These are phyloP conservation scores for Mamestra brassicae DNA, from an alignment of 2,888 invertebrate species.

Conservation along the genomic window DNA sequence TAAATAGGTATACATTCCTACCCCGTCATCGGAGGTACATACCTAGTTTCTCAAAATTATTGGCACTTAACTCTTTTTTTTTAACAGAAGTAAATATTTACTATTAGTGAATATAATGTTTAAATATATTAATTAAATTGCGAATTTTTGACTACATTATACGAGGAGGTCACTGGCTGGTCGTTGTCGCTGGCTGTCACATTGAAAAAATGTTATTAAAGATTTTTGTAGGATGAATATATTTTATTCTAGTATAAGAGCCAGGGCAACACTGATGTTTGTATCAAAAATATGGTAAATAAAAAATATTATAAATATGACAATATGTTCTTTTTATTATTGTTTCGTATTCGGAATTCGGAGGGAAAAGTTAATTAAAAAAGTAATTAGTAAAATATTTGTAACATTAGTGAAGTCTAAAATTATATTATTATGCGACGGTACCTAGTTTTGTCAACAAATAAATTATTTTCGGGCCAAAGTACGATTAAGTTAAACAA, in stretches of 20 bases:
- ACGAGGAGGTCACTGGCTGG: not conserved
- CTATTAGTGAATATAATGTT: not conserved
- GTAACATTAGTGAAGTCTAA: not conserved
- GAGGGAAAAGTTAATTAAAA: conserved; percentile 15
- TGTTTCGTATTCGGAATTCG: not conserved
- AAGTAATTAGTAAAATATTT: conserved; percentile 10
- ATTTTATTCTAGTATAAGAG: too few relatives aligned
- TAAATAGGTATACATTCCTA: conserved; percentile 30
- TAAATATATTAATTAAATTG: too few relatives aligned
- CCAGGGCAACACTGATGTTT: too few relatives aligned
- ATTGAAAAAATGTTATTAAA: not conserved
- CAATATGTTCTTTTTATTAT: not conserved
- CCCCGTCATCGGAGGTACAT: conserved; percentile 23
- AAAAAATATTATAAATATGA: not conserved
- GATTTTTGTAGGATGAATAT: not conserved
- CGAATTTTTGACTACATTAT: not conserved
- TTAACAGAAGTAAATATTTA: not conserved
- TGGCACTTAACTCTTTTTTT: not conserved
- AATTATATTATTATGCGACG: conserved; percentile 15
- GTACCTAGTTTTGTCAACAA: conserved; percentile 6
- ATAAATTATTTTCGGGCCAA: conserved; percentile 6
- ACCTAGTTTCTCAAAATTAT: conserved; percentile 16
- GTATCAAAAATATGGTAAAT: too few relatives aligned
- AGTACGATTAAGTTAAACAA: conserved; percentile 37
- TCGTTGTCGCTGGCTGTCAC: not conserved